Evolutionary conservation across 2,797 vertebrate genomes (phyloP).

Genomic region (Melanotaenia pygmaea): DNA sequence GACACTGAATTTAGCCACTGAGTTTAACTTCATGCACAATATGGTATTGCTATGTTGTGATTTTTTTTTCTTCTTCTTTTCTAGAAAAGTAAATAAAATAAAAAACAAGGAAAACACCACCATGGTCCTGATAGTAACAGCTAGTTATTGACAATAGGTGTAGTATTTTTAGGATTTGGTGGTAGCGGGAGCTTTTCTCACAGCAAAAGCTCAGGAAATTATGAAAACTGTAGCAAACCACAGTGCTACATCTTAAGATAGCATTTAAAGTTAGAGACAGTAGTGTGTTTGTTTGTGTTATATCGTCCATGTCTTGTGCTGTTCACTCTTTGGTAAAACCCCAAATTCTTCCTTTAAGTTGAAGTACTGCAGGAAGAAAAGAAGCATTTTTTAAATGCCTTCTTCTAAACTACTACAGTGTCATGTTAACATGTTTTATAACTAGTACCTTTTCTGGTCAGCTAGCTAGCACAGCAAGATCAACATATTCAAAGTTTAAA

Average conservation of each 20-base stretch:
- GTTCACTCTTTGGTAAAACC: conserved; percentile 77
- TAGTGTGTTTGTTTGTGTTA: conserved; percentile 61
- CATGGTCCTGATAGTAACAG: conserved; percentile 64
- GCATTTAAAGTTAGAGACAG: conserved; percentile 66
- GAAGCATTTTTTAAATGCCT: conserved; percentile 54
- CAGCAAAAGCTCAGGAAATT: conserved; percentile 50
- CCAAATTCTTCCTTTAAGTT: conserved; percentile 56
- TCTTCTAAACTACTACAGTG: conserved; percentile 58
- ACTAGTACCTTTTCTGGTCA: conserved; percentile 67
- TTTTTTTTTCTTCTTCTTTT: conserved; percentile 48
- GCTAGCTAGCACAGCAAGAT: conserved; percentile 47
- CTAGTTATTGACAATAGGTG: conserved; percentile 51
- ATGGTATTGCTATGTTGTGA: conserved; percentile 76
- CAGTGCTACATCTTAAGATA: conserved; percentile 70
- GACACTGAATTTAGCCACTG: conserved; percentile 54
- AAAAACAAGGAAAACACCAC: conserved; percentile 49
- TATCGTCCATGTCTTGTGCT: conserved; percentile 56
- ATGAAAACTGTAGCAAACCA: conserved; percentile 49
- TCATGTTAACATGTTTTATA: conserved; percentile 35
- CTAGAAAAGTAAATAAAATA: conserved; percentile 73
- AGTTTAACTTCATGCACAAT: conserved; percentile 66
- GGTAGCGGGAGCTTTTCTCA: conserved; percentile 57
- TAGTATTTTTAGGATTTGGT: conserved; percentile 64
- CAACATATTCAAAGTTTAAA: conserved; percentile 40
- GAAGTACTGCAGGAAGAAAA: conserved; percentile 37